These are phyloP conservation scores for Lagopus muta DNA, from an alignment of 2,113 vertebrate species.

Conservation along the genomic window DNA sequence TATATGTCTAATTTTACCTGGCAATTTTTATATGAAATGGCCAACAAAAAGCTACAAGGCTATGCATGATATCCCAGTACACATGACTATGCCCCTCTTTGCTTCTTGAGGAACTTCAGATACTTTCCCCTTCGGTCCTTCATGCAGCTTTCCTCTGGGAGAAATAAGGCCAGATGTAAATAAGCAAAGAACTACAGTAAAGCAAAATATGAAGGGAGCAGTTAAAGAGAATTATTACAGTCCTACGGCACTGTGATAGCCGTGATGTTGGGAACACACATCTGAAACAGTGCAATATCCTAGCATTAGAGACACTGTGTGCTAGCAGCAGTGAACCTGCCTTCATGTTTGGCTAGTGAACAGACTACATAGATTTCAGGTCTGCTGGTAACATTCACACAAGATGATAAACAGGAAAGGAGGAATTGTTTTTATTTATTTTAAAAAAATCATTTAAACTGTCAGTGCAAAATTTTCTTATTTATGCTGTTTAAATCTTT, in stretches of 20 bases:
- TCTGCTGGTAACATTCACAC: slow-evolving; percentile 40
- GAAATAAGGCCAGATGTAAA: neutral
- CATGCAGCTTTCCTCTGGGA: neutral
- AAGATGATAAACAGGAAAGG: slow-evolving; percentile 12
- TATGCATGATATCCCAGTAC: neutral
- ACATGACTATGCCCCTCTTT: neutral
- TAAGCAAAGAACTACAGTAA: neutral
- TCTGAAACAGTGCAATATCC: neutral
- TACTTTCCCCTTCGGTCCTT: neutral
- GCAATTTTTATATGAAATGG: neutral
- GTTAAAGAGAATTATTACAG: neutral
- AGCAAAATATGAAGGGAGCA: neutral
- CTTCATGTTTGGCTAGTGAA: slow-evolving; percentile 29
- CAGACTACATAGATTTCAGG: neutral
- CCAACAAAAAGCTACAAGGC: neutral
- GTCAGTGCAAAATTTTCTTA: neutral
- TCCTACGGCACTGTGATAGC: neutral
- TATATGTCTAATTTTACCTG: neutral
- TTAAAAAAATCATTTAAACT: neutral
- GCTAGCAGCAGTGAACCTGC: neutral
- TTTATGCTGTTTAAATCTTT: neutral
- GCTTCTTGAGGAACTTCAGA: neutral
- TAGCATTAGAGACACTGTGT: neutral
- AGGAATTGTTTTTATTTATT: neutral
- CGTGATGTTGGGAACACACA: neutral